Percentiles rank a stretch among this genome's conserved stretches.
phyloP scores from a whole-genome alignment of 2,797 vertebrate species.

The Acropternis orthonyx region DNA sequence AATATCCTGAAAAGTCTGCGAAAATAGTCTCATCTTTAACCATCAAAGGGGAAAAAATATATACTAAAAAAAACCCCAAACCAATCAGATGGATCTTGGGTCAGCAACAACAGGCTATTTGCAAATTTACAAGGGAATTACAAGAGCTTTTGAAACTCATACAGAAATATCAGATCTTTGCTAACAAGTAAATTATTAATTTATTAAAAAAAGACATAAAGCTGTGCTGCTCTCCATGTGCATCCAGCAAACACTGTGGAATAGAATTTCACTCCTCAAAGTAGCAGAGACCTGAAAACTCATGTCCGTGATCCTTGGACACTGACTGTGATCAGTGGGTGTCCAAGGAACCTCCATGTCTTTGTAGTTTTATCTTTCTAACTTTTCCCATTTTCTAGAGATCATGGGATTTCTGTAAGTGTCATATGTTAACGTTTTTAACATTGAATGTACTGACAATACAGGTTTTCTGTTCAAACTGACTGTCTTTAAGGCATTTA shows the following conservation, averaged over 20 bases:
- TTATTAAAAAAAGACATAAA: not conserved
- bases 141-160: not conserved
- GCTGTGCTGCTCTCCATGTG: not conserved
- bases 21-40: not conserved
- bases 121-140: not conserved
- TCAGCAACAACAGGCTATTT: not conserved
- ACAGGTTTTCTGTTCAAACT: not conserved
- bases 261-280: not conserved
- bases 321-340: accelerated
- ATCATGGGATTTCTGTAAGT: not conserved
- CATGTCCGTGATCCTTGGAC: not conserved
- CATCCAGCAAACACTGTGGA: not conserved
- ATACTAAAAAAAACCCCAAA: not conserved
- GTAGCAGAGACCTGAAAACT: not conserved
- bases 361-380: not conserved
- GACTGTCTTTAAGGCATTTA: not conserved
- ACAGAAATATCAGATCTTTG: not conserved
- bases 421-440: not conserved
- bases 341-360: not conserved
- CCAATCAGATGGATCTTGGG: not conserved
- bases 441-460: not conserved
- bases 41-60: not conserved
- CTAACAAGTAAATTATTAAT: not conserved
- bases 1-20: not conserved
- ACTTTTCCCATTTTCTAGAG: not conserved